phyloP scores from a whole-genome alignment of 2,113 vertebrate genomes.

The Callopanchax toddi region DNA sequence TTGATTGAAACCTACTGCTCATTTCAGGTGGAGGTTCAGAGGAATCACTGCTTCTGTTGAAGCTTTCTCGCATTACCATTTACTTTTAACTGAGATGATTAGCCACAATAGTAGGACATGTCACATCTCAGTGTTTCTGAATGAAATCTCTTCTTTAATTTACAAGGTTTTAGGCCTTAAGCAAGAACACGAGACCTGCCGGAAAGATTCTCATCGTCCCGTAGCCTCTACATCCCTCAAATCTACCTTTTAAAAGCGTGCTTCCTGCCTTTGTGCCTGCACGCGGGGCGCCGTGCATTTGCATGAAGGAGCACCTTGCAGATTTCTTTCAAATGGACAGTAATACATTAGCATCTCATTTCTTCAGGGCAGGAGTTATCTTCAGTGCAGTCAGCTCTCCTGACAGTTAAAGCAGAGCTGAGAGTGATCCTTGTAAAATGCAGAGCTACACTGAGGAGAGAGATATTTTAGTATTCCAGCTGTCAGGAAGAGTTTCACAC shows the following conservation, averaged over 20 bases:
- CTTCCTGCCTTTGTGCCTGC: constrained; percentile 46
- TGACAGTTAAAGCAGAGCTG: constrained; percentile 58
- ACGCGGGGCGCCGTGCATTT: constrained; percentile 27
- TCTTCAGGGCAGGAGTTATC: constrained; percentile 60
- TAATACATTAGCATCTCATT: constrained; percentile 72
- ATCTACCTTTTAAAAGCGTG: neutral
- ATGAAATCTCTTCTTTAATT: no score
- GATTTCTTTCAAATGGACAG: constrained; percentile 62
- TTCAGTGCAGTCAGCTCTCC: constrained; percentile 46
- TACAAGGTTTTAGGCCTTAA: neutral
- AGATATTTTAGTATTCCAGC: constrained; percentile 34
- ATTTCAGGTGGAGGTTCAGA: neutral
- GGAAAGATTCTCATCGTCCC: constrained; percentile 2
- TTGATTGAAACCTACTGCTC: neutral
- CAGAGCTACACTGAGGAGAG: constrained; percentile 13
- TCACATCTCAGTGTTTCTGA: no score
- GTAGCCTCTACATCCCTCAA: constrained; percentile 11
- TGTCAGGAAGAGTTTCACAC: constrained; percentile 47
- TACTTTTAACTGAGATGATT: neutral
- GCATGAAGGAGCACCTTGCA: constrained; percentile 62
- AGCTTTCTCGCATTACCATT: constrained; percentile 3
- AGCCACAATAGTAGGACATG: neutral
- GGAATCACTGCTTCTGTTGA: neutral
- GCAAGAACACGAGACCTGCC: constrained; percentile 10
- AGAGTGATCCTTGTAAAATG: constrained; percentile 55